Conservation (phyloP, 1,140 invertebrate species). For the Halotydeus destructor region DNA sequence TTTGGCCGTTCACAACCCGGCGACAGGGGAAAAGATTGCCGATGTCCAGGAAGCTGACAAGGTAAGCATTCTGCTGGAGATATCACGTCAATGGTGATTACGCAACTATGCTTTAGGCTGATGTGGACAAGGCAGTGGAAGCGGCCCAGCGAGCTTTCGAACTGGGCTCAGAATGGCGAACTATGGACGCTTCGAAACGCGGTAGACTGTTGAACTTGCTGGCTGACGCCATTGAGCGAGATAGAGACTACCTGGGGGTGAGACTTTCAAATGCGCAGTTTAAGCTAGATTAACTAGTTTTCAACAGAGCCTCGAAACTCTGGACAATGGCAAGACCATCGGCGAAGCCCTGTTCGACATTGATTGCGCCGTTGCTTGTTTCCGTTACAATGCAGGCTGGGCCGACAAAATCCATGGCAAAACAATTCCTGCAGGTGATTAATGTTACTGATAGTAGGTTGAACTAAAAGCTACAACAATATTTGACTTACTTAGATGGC, state of each 20-base stretch:
- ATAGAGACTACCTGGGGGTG: conserved; percentile 44
- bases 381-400: conserved; percentile 73
- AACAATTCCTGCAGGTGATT: conserved; percentile 28
- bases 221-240: conserved; percentile 62
- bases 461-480: conserved; percentile 7
- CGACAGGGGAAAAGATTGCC: conserved; percentile 9
- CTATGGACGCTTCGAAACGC: conserved; percentile 67
- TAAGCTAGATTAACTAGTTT: conserved; percentile 19
- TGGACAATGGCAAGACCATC: conserved; percentile 74
- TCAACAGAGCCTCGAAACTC: conserved; percentile 37
- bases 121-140: conserved; percentile 13
- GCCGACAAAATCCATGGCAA: conserved; percentile 59
- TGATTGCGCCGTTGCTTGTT: conserved; percentile 32
- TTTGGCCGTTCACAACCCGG: conserved; percentile 11
- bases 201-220: conserved; percentile 53
- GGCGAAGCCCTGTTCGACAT: conserved; percentile 41
- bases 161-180: conserved; percentile 54
- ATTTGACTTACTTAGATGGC: conserved; percentile 21
- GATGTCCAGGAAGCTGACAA: conserved; percentile 22
- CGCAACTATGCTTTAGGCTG: conserved; percentile 31
- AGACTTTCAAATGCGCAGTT: background rate
- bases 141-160: conserved; percentile 26
- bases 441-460: conserved; percentile 32
- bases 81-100: too few relatives aligned
- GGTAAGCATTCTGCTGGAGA: background rate